Base-by-base conservation (phyloP, 2,888 invertebrate species). In the Drosophila lutescens region DNA sequence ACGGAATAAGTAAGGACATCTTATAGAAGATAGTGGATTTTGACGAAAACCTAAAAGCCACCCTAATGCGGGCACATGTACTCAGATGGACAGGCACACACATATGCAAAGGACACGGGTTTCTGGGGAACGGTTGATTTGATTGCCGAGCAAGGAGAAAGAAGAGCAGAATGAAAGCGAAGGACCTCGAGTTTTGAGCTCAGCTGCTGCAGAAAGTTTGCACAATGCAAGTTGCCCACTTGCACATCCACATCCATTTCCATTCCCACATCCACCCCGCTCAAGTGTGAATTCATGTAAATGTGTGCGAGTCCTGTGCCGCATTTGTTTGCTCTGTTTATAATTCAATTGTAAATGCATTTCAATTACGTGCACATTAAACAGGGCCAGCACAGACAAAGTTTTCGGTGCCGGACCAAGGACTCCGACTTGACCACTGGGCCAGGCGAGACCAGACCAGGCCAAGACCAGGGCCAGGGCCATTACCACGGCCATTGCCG, bases 321-420 rank as follows among this genome's bases (percentile, higher is more conserved):
- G 74, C 82, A 78, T 78, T 86, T 74, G 63, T 72, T 86, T 81
- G 82, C 62, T 86, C 88, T 88, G 81, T 88, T 86, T 86, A 86
- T 86, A 88, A 86, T 86, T 86, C 85, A 86, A 86, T 86, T 86
- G 85, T 87, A 88, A 86, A 86, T 86, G 87, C 89, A 86, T 86
- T 86, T 86, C 89, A 86, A 86, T 86, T 86, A 86, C 85, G 87
- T 88, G 78, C 87, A 88, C 87, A 86, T 85, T 88, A 88, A 81
- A 84, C 81, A 79, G 81, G 69, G 82, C 61, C 72, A 67, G 76
- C 62, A 41, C 61, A 69, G 69, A 74, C 72, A 74, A 72, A 74
- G 72, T 74, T 72, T 72, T 67, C 36, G 57, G 53, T 40, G 30
- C 50, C 17, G 51, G 59, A 65, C 59, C 78, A 71, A 49, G 66